Evolutionary conservation across 37 sponge, comb jelly and placozoan species (phyloP), one percentile per base, ranked within the genome.

Genomic region (Bolinopsis microptera): DNA sequence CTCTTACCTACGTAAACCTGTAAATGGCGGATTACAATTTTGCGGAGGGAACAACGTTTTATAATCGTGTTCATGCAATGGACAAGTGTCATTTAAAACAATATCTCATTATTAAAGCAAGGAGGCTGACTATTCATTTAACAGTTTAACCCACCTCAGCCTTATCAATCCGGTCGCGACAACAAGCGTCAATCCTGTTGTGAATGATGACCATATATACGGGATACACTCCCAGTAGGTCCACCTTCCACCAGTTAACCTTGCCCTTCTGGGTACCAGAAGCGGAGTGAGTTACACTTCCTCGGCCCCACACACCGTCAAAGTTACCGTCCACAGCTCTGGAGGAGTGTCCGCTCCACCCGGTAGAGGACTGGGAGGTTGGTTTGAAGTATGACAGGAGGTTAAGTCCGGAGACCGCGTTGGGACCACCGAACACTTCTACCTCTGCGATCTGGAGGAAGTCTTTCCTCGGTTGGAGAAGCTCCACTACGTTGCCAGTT

Each of bases 351-450:
- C 75, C 75, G 31, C 75, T n/a, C 75, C 75, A 72, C 31, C 75
- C 75, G 3, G 75, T 72, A 28, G 75, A 72, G n/a, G 75, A 72
- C 75, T 72, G 75, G n/a, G 75, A 72, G 75, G 75, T 72, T 72
- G 75, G 75, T 28, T 72, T 72, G 31, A 23, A 72, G 31, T 72
- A 28, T 8, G 75, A 72, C 26, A 72, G 5, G 31, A 72, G 5
- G 31, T 28, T 28, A 8, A 72, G 75, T 23, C 75, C 75, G 5
- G 27, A 30, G n/a, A 72, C 31, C 22, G 75, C 13, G 27, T 72
- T 72, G 27, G 75, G 27, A 8, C 75, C 75, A 23, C 75, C 75
- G 75, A 30, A 72, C 26, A 72, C 75, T n/a, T 72, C 31, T 3
- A 72, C 75, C 18, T 72, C 75, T 23, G 75, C 13, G 75, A 72